These are phyloP conservation scores for Nothura maculosa DNA, from an alignment of 2,797 vertebrate species.

Conservation along the genomic window DNA sequence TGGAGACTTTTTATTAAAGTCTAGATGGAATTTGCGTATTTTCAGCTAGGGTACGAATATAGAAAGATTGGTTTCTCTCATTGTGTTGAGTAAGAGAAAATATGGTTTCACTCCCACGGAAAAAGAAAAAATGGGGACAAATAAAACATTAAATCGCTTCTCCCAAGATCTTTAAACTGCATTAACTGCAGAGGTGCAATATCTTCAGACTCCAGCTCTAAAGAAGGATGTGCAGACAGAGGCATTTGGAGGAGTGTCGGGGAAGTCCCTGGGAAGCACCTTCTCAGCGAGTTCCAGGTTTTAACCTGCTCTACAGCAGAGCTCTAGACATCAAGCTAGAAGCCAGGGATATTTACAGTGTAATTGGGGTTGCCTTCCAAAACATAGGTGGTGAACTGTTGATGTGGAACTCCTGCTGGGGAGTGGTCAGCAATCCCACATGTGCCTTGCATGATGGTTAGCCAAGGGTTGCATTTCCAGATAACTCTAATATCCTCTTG, in stretches of 20 bases:
- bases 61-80: slow-evolving; percentile 39
- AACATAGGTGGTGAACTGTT: background rate
- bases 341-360: background rate
- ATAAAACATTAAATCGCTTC: background rate
- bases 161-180: background rate
- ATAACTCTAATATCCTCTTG: background rate
- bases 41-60: background rate
- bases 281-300: background rate
- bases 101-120: background rate
- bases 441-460: background rate
- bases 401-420: background rate
- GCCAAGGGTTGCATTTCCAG: background rate
- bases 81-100: slow-evolving; percentile 15
- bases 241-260: background rate
- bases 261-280: background rate
- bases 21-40: slow-evolving; percentile 49
- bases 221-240: background rate
- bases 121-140: background rate
- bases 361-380: background rate
- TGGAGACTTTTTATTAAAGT: slow-evolving; percentile 38
- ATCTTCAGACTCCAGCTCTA: fast-evolving
- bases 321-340: background rate
- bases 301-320: background rate
- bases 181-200: background rate
- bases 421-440: background rate